phyloP scores from a whole-genome alignment of 2,888 invertebrate species.

The Nephrotoma appendiculata region DNA sequence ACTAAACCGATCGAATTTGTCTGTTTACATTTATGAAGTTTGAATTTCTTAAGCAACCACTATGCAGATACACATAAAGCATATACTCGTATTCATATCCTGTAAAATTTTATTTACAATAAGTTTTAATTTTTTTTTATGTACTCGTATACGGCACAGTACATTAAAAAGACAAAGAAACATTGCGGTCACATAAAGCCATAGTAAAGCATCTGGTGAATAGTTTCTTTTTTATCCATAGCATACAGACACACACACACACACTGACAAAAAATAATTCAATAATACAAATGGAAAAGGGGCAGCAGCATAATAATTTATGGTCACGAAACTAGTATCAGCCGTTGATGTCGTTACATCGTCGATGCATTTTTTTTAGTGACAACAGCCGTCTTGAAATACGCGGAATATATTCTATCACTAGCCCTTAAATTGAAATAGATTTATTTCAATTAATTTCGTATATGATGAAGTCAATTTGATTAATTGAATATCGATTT shows the following conservation, averaged over 20 bases:
- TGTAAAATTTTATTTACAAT: neutral
- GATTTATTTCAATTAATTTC: neutral
- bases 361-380: neutral
- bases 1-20: neutral
- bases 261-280: neutral
- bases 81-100: neutral
- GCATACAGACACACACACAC: neutral
- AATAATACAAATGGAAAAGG: neutral
- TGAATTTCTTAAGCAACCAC: neutral
- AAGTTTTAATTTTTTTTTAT: neutral
- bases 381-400: neutral
- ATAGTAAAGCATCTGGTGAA: neutral
- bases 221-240: neutral
- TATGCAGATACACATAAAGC: neutral
- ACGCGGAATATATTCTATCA: neutral
- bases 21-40: neutral
- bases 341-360: neutral
- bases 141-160: neutral
- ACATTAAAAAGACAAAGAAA: neutral
- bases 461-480: neutral
- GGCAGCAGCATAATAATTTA: neutral
- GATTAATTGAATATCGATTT: neutral
- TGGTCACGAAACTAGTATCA: neutral
- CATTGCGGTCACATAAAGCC: neutral
- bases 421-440: neutral